Conservation (phyloP, 2,888 invertebrate genomes). For the Drosophila lacicola region DNA sequence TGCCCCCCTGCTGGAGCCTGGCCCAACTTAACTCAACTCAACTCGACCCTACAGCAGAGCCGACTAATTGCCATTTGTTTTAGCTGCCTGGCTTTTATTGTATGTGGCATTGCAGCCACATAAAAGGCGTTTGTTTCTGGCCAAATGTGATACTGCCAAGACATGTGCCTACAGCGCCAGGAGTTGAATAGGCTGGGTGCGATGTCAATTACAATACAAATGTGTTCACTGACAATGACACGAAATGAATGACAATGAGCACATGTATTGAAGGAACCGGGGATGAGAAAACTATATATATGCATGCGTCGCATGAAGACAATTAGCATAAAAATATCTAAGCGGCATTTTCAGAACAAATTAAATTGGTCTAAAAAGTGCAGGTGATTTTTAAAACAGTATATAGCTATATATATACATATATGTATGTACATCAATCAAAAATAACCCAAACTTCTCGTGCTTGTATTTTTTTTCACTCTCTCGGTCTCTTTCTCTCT, state of each 20-base stretch:
- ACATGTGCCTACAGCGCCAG: conserved; percentile 29
- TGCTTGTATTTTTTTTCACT: too few relatives aligned
- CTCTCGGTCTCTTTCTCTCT: too few relatives aligned
- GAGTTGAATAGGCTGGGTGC: conserved; percentile 3
- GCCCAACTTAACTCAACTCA: conserved; percentile 7
- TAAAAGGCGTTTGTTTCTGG: conserved; percentile 52
- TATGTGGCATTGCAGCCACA: conserved; percentile 29
- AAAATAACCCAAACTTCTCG: too few relatives aligned
- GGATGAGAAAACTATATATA: conserved; percentile 18
- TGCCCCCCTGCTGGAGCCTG: conserved; percentile 5
- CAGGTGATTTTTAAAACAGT: background rate
- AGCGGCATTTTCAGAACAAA: conserved; percentile 13
- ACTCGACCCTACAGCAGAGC: background rate
- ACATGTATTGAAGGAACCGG: background rate
- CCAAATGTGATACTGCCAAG: conserved; percentile 42
- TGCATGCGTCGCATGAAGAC: conserved; percentile 11
- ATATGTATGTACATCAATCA: background rate
- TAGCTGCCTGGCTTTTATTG: conserved; percentile 43
- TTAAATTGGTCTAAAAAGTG: conserved; percentile 14
- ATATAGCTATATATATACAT: background rate
- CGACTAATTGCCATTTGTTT: conserved; percentile 66
- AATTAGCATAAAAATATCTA: conserved; percentile 44
- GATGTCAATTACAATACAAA: conserved; percentile 56
- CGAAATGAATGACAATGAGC: conserved; percentile 42
- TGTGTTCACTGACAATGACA: conserved; percentile 44